Conservation (phyloP, 1,140 invertebrate species). For the Hypothenemus hampei region DNA sequence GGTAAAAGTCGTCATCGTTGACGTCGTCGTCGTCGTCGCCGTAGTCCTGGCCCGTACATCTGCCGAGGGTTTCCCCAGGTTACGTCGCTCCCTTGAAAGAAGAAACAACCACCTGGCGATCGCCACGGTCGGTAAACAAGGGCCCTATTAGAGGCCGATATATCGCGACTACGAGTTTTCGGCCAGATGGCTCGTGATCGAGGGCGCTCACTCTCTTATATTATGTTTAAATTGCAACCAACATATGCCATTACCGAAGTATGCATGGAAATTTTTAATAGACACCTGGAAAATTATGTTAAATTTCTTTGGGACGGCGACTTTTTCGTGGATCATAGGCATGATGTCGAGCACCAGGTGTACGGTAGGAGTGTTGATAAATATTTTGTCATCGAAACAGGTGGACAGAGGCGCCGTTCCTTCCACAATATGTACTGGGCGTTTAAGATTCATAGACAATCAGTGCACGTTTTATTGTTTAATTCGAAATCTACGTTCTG, state of each 20-base stretch:
- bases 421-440: too few relatives aligned
- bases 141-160: slow-evolving; percentile 31
- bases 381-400: too few relatives aligned
- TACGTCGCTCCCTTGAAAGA: slow-evolving; percentile 42
- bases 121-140: slow-evolving; percentile 43
- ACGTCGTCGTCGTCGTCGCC: too few relatives aligned
- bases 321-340: too few relatives aligned
- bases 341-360: too few relatives aligned
- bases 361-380: too few relatives aligned
- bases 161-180: slow-evolving; percentile 31
- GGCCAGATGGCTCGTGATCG: slow-evolving; percentile 32
- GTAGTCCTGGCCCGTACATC: slow-evolving; percentile 35
- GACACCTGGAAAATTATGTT: neutral
- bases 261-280: neutral
- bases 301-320: too few relatives aligned
- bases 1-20: too few relatives aligned
- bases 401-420: too few relatives aligned
- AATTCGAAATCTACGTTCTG: too few relatives aligned
- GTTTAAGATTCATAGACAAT: too few relatives aligned
- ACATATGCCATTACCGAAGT: slow-evolving; percentile 34
- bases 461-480: too few relatives aligned
- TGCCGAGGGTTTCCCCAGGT: slow-evolving; percentile 38
- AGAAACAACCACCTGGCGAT: slow-evolving; percentile 42
- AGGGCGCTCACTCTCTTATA: slow-evolving; percentile 10
- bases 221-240: slow-evolving; percentile 30